Base-by-base conservation (phyloP, 2,888 invertebrate species). In the Chymomyza procnemis region DNA sequence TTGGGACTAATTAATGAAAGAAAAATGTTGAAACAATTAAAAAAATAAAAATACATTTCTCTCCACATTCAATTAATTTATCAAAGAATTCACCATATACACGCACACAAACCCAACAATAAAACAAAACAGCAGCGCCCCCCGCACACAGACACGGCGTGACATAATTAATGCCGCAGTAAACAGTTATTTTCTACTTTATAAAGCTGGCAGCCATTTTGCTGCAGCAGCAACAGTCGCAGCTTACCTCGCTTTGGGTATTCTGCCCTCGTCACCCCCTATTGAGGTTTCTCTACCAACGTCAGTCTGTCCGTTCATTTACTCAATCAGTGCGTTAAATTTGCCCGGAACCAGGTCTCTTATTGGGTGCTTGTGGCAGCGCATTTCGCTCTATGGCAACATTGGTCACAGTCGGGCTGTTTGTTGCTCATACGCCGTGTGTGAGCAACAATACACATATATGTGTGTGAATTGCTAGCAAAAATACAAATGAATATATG, bases 271-370 rank as follows among this genome's bases (percentile, higher is more conserved):
- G n/a, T n/a, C n/a, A 52, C 26, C 18, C 12, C 34, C 12, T 41
- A 12, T n/a, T 12, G 34, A 12, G 34, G 34, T 12, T 41, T 4
- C 34, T 12, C 16, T 9, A 16, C 56, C 57, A 19, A 18, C 64
- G 30, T 21, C 46, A 30, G 66, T 69, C 69, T 66, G 74, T 56
- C 41, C 58, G 66, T 67, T 14, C 63, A 74, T 69, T 71, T 59
- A 65, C 67, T 78, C 81, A 81, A 81, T 81, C 86, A 83, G 69
- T 60, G 71, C 67, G 56, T 66, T 47, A 75, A 83, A 78, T 78
- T 75, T 63, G 18, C 54, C 54, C 34, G 34, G 12, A 12, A 8
- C 21, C 21, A 54, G 54, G 21, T 54, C 1, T 54, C 18, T 1
- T 18, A 12, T 21, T 54, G 21, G 34, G 12, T 9, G 19, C 54